Evolutionary conservation across 2,888 invertebrate genomes (phyloP).

Genomic region (Galerucella pusilla): DNA sequence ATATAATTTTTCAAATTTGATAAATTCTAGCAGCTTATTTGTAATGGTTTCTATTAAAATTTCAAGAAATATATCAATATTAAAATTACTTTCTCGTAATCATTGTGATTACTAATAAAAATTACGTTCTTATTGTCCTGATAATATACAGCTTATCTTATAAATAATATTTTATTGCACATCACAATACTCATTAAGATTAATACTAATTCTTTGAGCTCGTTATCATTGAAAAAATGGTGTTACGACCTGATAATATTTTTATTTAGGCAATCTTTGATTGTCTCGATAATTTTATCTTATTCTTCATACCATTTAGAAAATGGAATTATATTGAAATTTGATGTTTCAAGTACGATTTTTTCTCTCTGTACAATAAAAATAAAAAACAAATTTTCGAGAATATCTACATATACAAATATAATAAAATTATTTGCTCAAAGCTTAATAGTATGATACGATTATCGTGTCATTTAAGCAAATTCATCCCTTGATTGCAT

Average conservation of each 20-base stretch:
- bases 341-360: no score
- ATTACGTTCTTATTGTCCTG: neutral
- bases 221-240: constrained; percentile 15
- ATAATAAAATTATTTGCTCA: no score
- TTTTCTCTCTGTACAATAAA: no score
- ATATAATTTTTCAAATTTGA: no score
- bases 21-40: no score
- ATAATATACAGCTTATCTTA: neutral
- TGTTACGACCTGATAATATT: constrained; percentile 15
- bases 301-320: neutral
- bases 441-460: no score
- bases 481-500: no score
- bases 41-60: neutral
- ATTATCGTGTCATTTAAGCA: no score
- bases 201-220: constrained; percentile 10
- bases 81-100: neutral
- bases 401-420: no score
- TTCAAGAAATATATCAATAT: neutral
- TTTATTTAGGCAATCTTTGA: constrained; percentile 6
- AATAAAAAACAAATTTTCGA: no score
- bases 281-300: constrained; percentile 10
- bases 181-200: constrained; percentile 20
- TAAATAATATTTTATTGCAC: constrained; percentile 4
- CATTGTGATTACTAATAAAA: neutral
- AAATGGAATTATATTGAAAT: neutral